phyloP scores from a whole-genome alignment of 2,113 vertebrate genomes.

The Sisor rabdophorus region DNA sequence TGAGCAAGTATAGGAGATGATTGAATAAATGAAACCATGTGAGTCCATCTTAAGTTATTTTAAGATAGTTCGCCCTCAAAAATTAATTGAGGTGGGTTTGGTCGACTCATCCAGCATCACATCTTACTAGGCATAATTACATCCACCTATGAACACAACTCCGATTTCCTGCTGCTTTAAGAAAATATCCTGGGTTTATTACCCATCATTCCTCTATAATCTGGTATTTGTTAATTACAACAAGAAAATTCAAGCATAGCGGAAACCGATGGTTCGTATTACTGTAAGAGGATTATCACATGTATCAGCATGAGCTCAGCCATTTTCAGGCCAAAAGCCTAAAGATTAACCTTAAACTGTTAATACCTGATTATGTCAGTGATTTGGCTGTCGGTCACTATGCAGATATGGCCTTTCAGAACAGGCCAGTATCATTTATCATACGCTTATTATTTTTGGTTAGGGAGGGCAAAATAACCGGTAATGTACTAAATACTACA shows the following conservation, averaged over 20 bases:
- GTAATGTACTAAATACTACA: constrained; percentile 3
- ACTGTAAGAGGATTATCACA: constrained; percentile 11
- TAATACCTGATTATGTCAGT: constrained; percentile 24
- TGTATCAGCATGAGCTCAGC: constrained; percentile 23
- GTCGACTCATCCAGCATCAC: too few relatives aligned
- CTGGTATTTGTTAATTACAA: constrained; percentile 40
- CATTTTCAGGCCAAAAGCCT: constrained; percentile 6
- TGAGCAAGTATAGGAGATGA: too few relatives aligned
- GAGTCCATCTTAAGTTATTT: too few relatives aligned
- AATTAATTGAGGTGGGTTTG: too few relatives aligned
- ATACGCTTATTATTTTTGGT: constrained; percentile 30
- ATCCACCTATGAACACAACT: constrained; percentile 34
- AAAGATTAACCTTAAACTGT: constrained; percentile 33
- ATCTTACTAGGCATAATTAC: too few relatives aligned
- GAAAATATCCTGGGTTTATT: constrained; percentile 50
- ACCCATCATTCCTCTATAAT: constrained; percentile 61
- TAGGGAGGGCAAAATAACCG: constrained; percentile 20
- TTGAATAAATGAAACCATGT: too few relatives aligned
- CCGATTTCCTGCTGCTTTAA: constrained; percentile 26
- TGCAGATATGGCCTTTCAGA: constrained; percentile 31
- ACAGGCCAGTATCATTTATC: constrained; percentile 4
- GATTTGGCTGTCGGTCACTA: constrained; percentile 11
- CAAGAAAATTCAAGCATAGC: neutral
- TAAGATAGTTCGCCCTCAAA: too few relatives aligned
- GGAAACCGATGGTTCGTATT: neutral